Evolutionary conservation across 2,888 invertebrate genomes (phyloP).

Genomic region (Andricus curvator): DNA sequence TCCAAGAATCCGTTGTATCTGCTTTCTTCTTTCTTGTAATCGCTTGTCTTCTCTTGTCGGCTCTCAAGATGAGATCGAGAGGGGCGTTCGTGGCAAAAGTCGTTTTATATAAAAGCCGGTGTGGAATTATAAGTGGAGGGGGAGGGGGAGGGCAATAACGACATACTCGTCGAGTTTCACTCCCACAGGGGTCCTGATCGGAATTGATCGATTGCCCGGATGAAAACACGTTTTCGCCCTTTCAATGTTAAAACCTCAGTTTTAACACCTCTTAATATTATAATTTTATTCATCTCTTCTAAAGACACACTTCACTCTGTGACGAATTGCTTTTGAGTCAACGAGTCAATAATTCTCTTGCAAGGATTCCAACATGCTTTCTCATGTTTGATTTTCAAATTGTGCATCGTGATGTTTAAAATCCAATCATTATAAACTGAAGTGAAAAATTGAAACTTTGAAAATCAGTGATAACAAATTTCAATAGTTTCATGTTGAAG

Average conservation of each 20-base stretch:
- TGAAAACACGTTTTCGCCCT: conserved; percentile 2
- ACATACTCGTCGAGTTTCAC: conserved; percentile 37
- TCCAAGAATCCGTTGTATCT: conserved; percentile 7
- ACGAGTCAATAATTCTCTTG: not conserved
- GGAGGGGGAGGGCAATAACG: not conserved
- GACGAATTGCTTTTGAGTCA: not conserved
- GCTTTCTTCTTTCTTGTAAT: not conserved
- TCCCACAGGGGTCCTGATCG: conserved; percentile 33
- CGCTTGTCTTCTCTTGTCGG: conserved; percentile 4
- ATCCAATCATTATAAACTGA: too few species aligned
- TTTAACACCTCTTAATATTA: conserved; percentile 9
- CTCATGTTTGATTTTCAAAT: too few species aligned
- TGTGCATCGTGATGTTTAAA: too few species aligned
- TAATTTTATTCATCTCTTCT: not conserved
- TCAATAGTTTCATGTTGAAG: too few species aligned
- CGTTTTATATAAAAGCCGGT: conserved; percentile 25
- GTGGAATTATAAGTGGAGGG: not conserved
- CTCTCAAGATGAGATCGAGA: conserved; percentile 12
- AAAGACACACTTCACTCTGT: not conserved
- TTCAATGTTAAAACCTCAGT: not conserved
- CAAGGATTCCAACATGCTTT: not conserved
- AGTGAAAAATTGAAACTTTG: too few species aligned
- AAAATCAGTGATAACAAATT: too few species aligned
- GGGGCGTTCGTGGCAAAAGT: conserved; percentile 22
- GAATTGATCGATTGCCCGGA: conserved; percentile 18